Percentiles rank a stretch among this genome's conserved stretches.
Evolutionary conservation across 2,888 invertebrate species (phyloP).

Genomic region (Andrena dorsata): DNA sequence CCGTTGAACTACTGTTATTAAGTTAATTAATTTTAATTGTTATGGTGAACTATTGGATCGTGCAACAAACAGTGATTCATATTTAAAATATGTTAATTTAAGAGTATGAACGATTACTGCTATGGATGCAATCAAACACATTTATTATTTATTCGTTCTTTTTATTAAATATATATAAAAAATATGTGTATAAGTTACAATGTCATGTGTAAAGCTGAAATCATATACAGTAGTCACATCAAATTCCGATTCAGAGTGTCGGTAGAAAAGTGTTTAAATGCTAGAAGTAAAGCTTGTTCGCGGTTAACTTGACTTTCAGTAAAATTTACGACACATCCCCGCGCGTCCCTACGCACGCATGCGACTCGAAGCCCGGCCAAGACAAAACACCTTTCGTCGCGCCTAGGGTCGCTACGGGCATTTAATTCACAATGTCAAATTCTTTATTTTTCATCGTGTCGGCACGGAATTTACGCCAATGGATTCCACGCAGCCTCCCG

Average conservation of each 20-base stretch:
- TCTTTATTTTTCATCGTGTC: no score
- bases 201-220: conserved; percentile 81
- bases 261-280: conserved; percentile 62
- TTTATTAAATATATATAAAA: conserved; percentile 85
- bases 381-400: no score
- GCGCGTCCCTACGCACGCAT: no score
- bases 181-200: conserved; percentile 84
- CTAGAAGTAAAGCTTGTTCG: conserved; percentile 21
- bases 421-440: no score
- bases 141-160: conserved; percentile 69
- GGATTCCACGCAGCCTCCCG: no score
- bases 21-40: conserved; percentile 12
- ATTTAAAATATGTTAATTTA: conserved; percentile 5
- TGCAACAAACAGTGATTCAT: conserved; percentile 24
- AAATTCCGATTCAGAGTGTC: conserved; percentile 49
- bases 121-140: conserved; percentile 16
- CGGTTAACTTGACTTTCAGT: no score
- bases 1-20: conserved; percentile 11
- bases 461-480: no score
- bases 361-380: no score
- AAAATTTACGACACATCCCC: no score
- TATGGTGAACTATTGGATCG: conserved; percentile 11
- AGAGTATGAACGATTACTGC: conserved; percentile 12
- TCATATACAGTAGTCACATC: conserved; percentile 73
- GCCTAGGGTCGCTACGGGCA: no score